Conservation (phyloP, 2,888 invertebrate species). For the Drosophila recens region DNA sequence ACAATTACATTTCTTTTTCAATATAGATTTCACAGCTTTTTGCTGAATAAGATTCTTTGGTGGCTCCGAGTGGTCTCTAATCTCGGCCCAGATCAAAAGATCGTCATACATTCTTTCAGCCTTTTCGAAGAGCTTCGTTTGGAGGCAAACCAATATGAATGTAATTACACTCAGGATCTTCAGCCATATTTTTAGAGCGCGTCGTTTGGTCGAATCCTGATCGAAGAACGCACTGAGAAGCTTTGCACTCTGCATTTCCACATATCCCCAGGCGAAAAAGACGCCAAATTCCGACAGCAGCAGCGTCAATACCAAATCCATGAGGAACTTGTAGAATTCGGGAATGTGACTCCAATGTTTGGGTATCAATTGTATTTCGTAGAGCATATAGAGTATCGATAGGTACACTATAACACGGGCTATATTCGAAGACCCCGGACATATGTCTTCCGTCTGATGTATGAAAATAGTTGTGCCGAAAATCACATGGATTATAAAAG, state of each 20-base stretch:
- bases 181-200: not conserved
- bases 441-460: not conserved
- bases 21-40: no score
- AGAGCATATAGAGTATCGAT: not conserved
- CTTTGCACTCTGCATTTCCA: not conserved
- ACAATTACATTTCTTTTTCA: no score
- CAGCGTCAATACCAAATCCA: not conserved
- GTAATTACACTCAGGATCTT: not conserved
- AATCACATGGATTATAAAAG: not conserved
- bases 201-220: no score
- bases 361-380: not conserved
- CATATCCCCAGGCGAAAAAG: not conserved
- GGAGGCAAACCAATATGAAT: not conserved
- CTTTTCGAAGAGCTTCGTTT: not conserved
- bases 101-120: not conserved
- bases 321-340: not conserved
- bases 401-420: not conserved
- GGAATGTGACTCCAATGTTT: not conserved
- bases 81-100: no score
- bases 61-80: not conserved
- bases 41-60: not conserved
- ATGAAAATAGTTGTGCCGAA: not conserved
- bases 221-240: not conserved
- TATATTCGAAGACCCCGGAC: not conserved
- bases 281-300: not conserved